Percentiles rank a stretch among this genome's conserved stretches.
Conservation (phyloP, 2,113 vertebrate genomes). For the Pterocles orientalis region DNA sequence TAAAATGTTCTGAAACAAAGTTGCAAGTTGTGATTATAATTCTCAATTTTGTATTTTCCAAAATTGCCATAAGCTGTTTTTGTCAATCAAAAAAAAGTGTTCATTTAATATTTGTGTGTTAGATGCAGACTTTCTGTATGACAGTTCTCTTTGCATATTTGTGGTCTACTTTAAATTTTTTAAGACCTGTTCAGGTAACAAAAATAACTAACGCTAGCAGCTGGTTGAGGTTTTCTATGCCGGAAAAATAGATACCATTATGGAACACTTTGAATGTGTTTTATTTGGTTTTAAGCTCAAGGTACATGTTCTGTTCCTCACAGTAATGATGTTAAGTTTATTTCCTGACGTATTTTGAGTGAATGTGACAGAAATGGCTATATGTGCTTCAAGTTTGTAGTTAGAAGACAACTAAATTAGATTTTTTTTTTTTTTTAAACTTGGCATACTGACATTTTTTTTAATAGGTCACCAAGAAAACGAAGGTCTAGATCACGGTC, state of each 20-base stretch:
- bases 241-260: background rate
- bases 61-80: background rate
- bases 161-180: background rate
- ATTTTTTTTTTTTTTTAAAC: background rate
- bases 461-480: conserved; percentile 90
- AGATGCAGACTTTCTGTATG: background rate
- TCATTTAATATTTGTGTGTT: background rate
- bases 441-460: background rate
- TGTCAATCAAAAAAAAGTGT: background rate
- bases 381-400: background rate
- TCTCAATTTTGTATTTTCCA: background rate
- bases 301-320: background rate
- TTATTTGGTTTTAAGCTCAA: background rate
- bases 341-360: background rate
- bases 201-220: background rate
- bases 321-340: background rate
- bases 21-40: background rate
- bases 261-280: background rate
- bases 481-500: conserved; percentile 93
- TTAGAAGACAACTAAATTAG: background rate
- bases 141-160: background rate
- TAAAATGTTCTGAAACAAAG: background rate
- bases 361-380: background rate
- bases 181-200: background rate
- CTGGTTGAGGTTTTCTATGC: background rate